Percentiles rank a stretch among this genome's conserved stretches.
phyloP scores from a whole-genome alignment of 1,140 invertebrate genomes.

The Cydia fagiglandana region DNA sequence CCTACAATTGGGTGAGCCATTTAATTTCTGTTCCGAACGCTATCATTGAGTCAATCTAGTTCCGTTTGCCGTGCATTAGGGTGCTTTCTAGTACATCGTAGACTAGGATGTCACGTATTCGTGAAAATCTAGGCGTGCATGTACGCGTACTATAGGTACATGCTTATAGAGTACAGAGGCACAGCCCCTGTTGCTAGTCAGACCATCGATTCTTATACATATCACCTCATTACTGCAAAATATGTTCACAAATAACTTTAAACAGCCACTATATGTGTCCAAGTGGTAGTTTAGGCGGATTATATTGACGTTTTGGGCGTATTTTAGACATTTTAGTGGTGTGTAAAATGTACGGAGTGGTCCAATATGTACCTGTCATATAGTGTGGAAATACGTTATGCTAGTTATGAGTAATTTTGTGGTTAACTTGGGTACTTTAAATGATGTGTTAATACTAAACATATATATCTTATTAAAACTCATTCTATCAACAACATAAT shows the following conservation, averaged over 20 bases:
- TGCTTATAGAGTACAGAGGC: conserved; percentile 24
- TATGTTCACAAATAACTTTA: conserved; percentile 19
- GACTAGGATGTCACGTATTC: conserved; percentile 6
- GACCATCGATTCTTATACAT: conserved; percentile 29
- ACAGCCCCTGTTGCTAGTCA: conserved; percentile 29
- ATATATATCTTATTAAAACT: neutral
- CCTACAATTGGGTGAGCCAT: conserved; percentile 17
- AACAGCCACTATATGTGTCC: neutral
- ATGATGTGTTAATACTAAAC: neutral
- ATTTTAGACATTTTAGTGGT: conserved; percentile 15
- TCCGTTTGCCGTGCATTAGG: conserved; percentile 17
- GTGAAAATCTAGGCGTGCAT: conserved; percentile 19
- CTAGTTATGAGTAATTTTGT: conserved; percentile 21
- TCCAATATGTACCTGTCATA: neutral
- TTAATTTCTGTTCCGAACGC: conserved; percentile 17
- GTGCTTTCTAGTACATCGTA: conserved; percentile 3
- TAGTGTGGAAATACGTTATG: neutral
- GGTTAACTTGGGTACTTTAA: neutral
- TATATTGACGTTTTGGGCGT: conserved; percentile 16
- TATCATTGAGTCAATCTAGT: conserved; percentile 18
- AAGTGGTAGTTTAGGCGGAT: neutral
- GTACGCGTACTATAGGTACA: conserved; percentile 28
- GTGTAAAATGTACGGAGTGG: conserved; percentile 10
- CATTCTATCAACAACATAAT: neutral
- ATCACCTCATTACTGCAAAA: conserved; percentile 13